Percentiles rank a stretch among this genome's conserved stretches.
Evolutionary conservation across 2,113 vertebrate genomes (phyloP).

Genomic region (Stegostoma tigrinum): DNA sequence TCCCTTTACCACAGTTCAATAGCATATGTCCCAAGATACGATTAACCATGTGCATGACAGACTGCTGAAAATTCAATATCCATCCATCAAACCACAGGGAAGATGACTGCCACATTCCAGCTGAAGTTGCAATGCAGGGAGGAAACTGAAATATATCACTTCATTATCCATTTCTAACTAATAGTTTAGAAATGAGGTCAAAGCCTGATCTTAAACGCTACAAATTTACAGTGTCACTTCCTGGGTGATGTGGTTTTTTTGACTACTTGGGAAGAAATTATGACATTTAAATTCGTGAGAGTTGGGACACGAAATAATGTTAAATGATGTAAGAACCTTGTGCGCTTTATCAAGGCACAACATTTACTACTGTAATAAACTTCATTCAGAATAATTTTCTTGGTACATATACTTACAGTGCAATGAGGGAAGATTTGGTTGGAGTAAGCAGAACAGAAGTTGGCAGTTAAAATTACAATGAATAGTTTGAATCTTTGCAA

Average conservation of each 20-base stretch:
- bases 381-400: constrained; percentile 2
- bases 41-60: constrained; percentile 59
- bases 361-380: constrained; percentile 26
- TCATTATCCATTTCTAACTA: constrained; percentile 45
- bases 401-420: not conserved
- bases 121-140: constrained; percentile 48
- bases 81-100: constrained; percentile 66
- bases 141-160: constrained; percentile 54
- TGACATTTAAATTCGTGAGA: constrained; percentile 1
- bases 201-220: not conserved
- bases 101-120: constrained; percentile 46
- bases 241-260: not conserved
- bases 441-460: not conserved
- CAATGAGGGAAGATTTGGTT: constrained; percentile 14
- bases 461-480: constrained; percentile 15
- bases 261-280: not conserved
- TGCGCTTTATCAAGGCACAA: not conserved
- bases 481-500: constrained; percentile 1
- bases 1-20: constrained; percentile 53
- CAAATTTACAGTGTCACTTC: not conserved
- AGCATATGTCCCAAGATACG: constrained; percentile 54
- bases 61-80: constrained; percentile 51
- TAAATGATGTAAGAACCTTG: not conserved
- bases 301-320: not conserved
- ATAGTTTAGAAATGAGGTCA: not conserved